Percentiles rank a stretch among this genome's conserved stretches.
phyloP scores from a whole-genome alignment of 2,113 vertebrate genomes.

The Balaeniceps rex region DNA sequence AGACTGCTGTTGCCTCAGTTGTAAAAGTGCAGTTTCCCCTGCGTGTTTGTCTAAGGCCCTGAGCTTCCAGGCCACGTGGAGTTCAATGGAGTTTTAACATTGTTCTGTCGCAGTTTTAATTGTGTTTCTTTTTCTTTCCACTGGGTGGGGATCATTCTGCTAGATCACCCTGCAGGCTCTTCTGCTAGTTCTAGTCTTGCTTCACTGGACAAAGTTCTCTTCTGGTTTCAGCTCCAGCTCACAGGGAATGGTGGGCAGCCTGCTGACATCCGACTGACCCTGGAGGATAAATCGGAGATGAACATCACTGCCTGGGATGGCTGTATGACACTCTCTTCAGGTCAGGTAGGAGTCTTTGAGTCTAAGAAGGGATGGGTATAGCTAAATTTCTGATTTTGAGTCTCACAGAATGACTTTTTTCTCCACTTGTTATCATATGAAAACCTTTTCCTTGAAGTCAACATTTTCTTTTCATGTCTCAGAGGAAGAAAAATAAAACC shows the following conservation, averaged over 20 bases:
- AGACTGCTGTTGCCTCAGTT: neutral
- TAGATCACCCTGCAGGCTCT: neutral
- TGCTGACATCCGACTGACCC: constrained; percentile 66
- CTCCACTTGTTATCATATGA: neutral
- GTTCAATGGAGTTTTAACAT: rapidly evolving
- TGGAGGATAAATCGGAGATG: constrained; percentile 68
- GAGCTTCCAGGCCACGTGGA: neutral
- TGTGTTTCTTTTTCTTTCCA: neutral
- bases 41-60: neutral
- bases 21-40: neutral
- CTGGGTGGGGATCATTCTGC: neutral
- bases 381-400: neutral
- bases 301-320: constrained; percentile 64
- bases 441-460: neutral
- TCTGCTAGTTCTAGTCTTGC: neutral
- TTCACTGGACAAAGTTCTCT: neutral
- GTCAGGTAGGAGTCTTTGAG: constrained; percentile 65
- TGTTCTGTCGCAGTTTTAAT: neutral
- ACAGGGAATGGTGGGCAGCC: constrained; percentile 70
- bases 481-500: neutral
- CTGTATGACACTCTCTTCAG: constrained; percentile 71
- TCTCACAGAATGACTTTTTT: neutral
- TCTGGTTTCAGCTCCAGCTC: constrained; percentile 68
- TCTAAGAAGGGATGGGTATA: neutral
- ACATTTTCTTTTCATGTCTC: neutral